Base-by-base conservation (phyloP, 2,113 vertebrate species). In the Picathartes gymnocephalus region DNA sequence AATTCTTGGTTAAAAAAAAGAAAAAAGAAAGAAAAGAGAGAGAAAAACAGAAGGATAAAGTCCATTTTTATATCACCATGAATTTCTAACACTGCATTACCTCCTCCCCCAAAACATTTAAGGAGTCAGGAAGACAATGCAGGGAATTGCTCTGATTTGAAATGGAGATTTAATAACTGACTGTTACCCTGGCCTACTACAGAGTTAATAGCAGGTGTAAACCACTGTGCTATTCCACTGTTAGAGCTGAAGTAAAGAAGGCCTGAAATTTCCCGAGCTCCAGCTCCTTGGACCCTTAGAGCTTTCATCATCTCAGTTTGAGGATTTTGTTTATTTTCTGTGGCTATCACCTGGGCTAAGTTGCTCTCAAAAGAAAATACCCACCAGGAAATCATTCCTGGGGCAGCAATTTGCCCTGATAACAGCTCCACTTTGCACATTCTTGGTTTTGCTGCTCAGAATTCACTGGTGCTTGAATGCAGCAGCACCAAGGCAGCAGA, bases 361-460 rank as follows among this genome's bases (percentile, higher is more conserved):
- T 21, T 68, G 68, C 64, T 96, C 86, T 84, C 85, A 44, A 51
- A 81, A 94, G 92, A 74, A 83, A 88, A 90, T 62, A 66, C 85
- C 74, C 64, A 27, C 68, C 82, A 84, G 93, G 53, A 95, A 83
- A 66, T 48, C 42, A 31, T 64, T 90, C n/a, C 57, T 66, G 5
- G 37, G 84, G 83, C 65, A 78, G 77, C 62, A 90, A 64, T 96
- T 93, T 96, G 70, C 76, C 65, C 81, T 85, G 79, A 81, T 58
- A 78, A 68, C 27, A 73, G 68, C 71, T 92, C 65, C 74, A 42
- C 82, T 90, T 70, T 40, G 90, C 61, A 81, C 88, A 50, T 91
- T 79, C 50, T 20, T 57, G 14, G 17, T 65, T 95, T 69, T 76
- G 54, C 60, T 86, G 64, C 51, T 66, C 71, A 60, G 33, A 25